Base-by-base conservation (phyloP, 2,888 invertebrate species). In the Nephrotoma guestfalica region DNA sequence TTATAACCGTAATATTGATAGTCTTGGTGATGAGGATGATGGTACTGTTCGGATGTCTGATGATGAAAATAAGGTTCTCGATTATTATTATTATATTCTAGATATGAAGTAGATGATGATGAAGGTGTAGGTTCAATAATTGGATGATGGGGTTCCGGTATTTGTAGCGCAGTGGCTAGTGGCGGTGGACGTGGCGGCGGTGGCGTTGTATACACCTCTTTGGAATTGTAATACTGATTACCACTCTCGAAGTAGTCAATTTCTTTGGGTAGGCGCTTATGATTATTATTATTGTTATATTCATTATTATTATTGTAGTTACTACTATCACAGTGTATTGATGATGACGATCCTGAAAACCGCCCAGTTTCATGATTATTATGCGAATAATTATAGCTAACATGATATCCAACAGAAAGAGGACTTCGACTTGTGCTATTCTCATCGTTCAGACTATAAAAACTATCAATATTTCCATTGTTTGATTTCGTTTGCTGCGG, bases 401-500 rank as follows among this genome's bases (percentile, higher is more conserved):
- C 71, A 30, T 71, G 71, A 30, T 30, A 71, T 18, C 71, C 71
- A 30, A 71, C 30, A 9, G 71, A 71, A 9, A 71, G 30, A 9
- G 71, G 87, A 45, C 86, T 86, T 3, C 86, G 86, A 84, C 84
- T 86, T 42, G 87, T 87, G 41, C 87, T 87, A 43, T 85, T 86
- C 7, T 87, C 86, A 86, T 87, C 87, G n/a, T 87, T 83, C 45
- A 87, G 86, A 87, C 86, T 87, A 41, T 87, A 87, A 71, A 71
- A 71, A 71, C 71, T 71, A 71, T 71, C 71, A 84, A 84, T 84
- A 84, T 84, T 84, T 13, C 40, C 83, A 41, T 84, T 84, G 15
- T 45, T 13, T 43, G 41, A 15, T 71, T 87, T 86, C n/a, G 84
- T 40, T 83, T 94, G 93, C 57, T 86, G 45, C 40, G 43, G 86